Evolutionary conservation across 1,140 invertebrate species (phyloP), one percentile per base, ranked within the genome.

Genomic region (Cydia pomonella): DNA sequence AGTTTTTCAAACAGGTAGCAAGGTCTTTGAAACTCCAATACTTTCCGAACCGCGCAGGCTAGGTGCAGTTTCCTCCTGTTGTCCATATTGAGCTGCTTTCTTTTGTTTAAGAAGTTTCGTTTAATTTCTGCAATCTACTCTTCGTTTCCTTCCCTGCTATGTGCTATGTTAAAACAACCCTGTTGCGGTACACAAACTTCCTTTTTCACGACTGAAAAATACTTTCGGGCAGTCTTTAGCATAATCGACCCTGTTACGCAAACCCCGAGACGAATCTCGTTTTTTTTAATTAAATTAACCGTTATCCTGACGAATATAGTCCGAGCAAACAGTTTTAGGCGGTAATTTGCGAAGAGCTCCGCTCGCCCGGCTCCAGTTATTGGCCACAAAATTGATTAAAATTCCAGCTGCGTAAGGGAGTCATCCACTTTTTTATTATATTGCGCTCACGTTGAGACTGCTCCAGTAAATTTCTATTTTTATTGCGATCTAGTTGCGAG

Each of bases 371-470:
- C 76, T 79, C 74, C 82, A 84, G 82, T 80, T 84, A 87, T 90
- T 87, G 86, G 82, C 84, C 82, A 76, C 84, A 82, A 84, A 86
- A 87, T 87, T 90, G 85, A 90, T 88, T 90, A 87, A 88, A 88
- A 88, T 87, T 85, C 84, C 80, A 72, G 79, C 77, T 81, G 80
- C 83, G 85, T 87, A 80, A 82, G 80, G 80, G 76, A 82, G 76
- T 75, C 77, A 78, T 81, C 81, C 81, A 84, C 79, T 79, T 85
- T 83, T 83, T 83, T 85, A 85, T 81, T 81, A 82, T 76, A 81
- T 83, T 79, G 78, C 80, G 79, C 62, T 76, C 66, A 69, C 64
- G 64, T 50, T 79, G 74, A 75, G 74, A 74, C 74, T 74, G 76
- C 77, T 78, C 75, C 66, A 76, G 71, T 72, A 73, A 78, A 69